Conservation (phyloP, 1,140 invertebrate species). For the Lethrus apterus region DNA sequence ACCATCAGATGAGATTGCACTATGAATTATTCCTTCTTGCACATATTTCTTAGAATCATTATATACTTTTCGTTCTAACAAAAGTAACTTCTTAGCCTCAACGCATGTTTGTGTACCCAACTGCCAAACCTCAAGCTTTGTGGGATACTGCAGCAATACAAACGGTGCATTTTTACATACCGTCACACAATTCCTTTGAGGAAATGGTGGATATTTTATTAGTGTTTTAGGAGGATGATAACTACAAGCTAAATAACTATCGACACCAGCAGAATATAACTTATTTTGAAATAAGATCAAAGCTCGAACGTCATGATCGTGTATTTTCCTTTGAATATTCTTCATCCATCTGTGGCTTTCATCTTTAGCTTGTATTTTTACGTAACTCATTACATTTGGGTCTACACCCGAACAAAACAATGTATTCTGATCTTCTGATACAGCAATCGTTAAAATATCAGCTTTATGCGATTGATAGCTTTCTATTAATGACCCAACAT, state of each 20-base stretch:
- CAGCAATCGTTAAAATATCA: conserved; percentile 65
- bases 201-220: conserved; percentile 63
- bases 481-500: conserved; percentile 66
- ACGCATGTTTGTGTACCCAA: conserved; percentile 27
- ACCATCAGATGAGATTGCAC: conserved; percentile 59
- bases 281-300: conserved; percentile 55
- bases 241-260: conserved; percentile 65
- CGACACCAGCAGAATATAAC: conserved; percentile 71
- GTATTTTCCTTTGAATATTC: conserved; percentile 66
- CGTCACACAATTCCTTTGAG: conserved; percentile 53
- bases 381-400: conserved; percentile 64
- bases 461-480: conserved; percentile 68
- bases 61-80: conserved; percentile 40
- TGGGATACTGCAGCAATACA: conserved; percentile 61
- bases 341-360: conserved; percentile 67
- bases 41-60: conserved; percentile 45
- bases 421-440: conserved; percentile 62
- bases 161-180: conserved; percentile 51
- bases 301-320: conserved; percentile 77
- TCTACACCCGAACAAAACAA: conserved; percentile 77
- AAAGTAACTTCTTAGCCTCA: conserved; percentile 56
- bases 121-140: conserved; percentile 56
- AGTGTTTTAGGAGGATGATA: conserved; percentile 56
- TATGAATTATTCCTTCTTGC: conserved; percentile 56
- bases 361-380: conserved; percentile 55